A percentile compares a stretch with the other conserved stretches of the same genome.
These are phyloP conservation scores for Pachymerium ferrugineum DNA, from an alignment of 2,888 invertebrate genomes.

Conservation along the genomic window DNA sequence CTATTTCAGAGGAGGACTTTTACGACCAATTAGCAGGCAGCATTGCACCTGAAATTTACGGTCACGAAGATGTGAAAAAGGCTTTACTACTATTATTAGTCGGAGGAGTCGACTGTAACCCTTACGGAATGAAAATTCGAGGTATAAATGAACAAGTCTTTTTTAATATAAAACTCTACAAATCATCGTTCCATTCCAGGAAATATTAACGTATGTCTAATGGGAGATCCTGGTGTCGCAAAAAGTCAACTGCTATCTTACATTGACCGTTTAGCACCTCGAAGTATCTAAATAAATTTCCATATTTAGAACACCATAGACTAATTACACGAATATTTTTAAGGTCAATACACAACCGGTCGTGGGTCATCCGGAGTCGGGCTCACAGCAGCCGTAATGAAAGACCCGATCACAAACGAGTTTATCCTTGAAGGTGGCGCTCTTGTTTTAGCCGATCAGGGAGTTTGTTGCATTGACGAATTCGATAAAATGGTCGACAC, in stretches of 20 bases:
- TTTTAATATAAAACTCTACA: background rate
- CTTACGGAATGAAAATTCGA: constrained; percentile 96
- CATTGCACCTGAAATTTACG: constrained; percentile 98
- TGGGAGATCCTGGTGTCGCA: constrained; percentile 99
- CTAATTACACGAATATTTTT: background rate
- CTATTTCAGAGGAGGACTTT: constrained; percentile 66
- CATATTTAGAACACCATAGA: background rate
- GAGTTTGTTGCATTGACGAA: constrained; percentile 95
- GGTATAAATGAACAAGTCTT: constrained; percentile 45
- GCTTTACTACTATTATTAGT: constrained; percentile 87
- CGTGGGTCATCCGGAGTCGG: constrained; percentile 98
- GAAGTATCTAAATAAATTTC: constrained; percentile 57
- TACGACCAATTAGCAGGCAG: constrained; percentile 87
- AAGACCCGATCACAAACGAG: constrained; percentile 94
- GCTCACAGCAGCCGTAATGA: constrained; percentile 95
- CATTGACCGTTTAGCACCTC: constrained; percentile 85
- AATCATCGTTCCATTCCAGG: constrained; percentile 42
- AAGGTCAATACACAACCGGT: constrained; percentile 89
- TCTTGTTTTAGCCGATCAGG: constrained; percentile 90
- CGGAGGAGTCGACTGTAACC: constrained; percentile 71
- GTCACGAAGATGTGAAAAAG: constrained; percentile 96
- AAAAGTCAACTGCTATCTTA: constrained; percentile 95
- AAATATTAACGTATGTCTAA: constrained; percentile 90
- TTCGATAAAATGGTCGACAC: constrained; percentile 98
- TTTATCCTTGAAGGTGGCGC: constrained; percentile 97